phyloP scores from a whole-genome alignment of 2,113 vertebrate species.

The Campylomormyrus numenius region DNA sequence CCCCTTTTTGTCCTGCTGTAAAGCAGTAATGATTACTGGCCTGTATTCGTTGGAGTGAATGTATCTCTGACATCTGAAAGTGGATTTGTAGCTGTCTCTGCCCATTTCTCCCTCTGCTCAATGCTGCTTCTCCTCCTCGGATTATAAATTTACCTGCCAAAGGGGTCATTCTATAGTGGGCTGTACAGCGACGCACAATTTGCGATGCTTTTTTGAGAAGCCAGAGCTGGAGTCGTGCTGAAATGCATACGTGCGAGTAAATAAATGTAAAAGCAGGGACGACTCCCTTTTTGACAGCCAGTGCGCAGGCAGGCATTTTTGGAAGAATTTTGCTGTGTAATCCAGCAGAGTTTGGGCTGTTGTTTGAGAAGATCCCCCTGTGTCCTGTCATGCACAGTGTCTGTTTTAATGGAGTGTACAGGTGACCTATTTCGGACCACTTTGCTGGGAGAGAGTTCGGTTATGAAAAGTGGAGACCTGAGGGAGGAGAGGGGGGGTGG shows the following conservation, averaged over 20 bases:
- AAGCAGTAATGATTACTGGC: conserved; percentile 15
- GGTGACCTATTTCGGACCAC: background rate
- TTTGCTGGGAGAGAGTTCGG: background rate
- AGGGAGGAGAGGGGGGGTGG: background rate
- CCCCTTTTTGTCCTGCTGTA: background rate
- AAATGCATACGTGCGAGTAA: conserved; percentile 19
- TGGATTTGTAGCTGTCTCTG: conserved; percentile 32
- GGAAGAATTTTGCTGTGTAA: conserved; percentile 1
- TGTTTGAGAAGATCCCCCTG: background rate
- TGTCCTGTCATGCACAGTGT: background rate
- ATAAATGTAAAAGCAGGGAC: background rate
- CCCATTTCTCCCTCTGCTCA: conserved; percentile 2
- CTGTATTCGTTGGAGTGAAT: conserved; percentile 19
- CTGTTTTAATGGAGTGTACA: background rate
- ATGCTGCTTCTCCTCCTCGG: background rate
- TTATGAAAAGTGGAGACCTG: background rate
- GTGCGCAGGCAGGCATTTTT: background rate
- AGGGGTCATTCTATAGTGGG: conserved; percentile 15
- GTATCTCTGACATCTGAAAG: conserved; percentile 11
- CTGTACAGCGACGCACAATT: conserved; percentile 27
- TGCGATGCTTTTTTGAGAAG: conserved; percentile 25
- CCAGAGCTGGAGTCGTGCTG: conserved; percentile 18
- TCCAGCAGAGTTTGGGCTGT: background rate
- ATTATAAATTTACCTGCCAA: conserved; percentile 36
- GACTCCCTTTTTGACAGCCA: background rate